Evolutionary conservation across 92 coral and sea anemone species (phyloP), one percentile per base, ranked within the genome.

Genomic region (Plumapathes pennacea): DNA sequence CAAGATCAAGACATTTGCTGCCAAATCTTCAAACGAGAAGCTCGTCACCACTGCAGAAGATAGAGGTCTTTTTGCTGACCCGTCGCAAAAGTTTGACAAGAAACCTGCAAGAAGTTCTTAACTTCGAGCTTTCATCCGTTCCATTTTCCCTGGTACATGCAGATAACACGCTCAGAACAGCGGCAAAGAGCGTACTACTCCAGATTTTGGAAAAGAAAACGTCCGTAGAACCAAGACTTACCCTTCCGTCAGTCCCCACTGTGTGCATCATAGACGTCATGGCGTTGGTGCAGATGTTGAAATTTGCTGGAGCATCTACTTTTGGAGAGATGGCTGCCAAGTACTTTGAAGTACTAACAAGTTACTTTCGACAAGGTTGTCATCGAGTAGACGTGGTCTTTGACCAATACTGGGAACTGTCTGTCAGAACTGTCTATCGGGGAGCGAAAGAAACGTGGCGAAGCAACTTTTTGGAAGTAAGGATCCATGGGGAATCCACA

Each of bases 341-440:
- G 54, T 76, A 57, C 46, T 66, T 32, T n/a, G n/a, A n/a, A n/a
- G n/a, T n/a, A n/a, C n/a, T n/a, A n/a, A n/a, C n/a, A n/a, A n/a
- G n/a, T n/a, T n/a, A n/a, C n/a, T n/a, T n/a, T n/a, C n/a, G n/a
- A n/a, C n/a, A n/a, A n/a, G 23, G 25, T 10, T 57, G 50, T 28
- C 13, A 38, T 17, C 25, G 50, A 26, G 0, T 52, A 12, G 19
- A 67, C 15, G 50, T 38, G 27, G 67, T 67, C 6, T 67, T 67
- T 30, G 55, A 67, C 36, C 76, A 42, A 26, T 68, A 55, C 57
- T 32, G 33, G 33, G 22, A 55, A 13, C 17, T 20, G 3, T 54
- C 76, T 34, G 51, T 77, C 64, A 77, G 65, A 45, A 71, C 74
- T n/a, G n/a, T n/a, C n/a, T n/a, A n/a, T n/a, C 14, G 64, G 71